Evolutionary conservation across 1,140 invertebrate genomes (phyloP).

Genomic region (Chymomyza costata): DNA sequence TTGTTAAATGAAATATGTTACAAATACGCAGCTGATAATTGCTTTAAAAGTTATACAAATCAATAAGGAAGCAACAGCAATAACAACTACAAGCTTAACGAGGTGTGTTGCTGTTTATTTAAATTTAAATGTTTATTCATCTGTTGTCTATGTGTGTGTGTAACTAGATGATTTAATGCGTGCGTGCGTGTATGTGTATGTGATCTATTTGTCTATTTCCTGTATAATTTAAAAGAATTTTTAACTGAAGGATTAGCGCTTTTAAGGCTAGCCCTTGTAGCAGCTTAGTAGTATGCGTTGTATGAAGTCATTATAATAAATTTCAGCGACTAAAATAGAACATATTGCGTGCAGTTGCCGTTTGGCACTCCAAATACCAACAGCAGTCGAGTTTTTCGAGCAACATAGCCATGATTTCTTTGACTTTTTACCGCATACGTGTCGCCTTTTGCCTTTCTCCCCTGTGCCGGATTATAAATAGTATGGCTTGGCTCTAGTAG

Average conservation of each 20-base stretch:
- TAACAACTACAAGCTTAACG: slow-evolving; percentile 19
- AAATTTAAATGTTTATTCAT: slow-evolving; percentile 30
- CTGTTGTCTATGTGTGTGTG: slow-evolving; percentile 9
- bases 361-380: slow-evolving; percentile 33
- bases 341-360: slow-evolving; percentile 44
- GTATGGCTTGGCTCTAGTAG: slow-evolving; percentile 18
- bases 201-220: slow-evolving; percentile 34
- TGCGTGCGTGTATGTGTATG: neutral
- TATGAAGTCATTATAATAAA: slow-evolving; percentile 42
- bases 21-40: slow-evolving; percentile 29
- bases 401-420: slow-evolving; percentile 43
- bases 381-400: slow-evolving; percentile 15
- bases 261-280: slow-evolving; percentile 18
- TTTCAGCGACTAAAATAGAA: slow-evolving; percentile 56
- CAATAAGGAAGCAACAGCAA: slow-evolving; percentile 13
- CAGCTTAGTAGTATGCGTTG: slow-evolving; percentile 18
- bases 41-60: slow-evolving; percentile 18
- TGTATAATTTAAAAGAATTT: slow-evolving; percentile 4
- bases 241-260: slow-evolving; percentile 21
- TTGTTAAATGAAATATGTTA: no score
- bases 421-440: slow-evolving; percentile 31
- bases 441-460: slow-evolving; percentile 6
- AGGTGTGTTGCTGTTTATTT: slow-evolving; percentile 35
- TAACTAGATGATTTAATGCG: slow-evolving; percentile 25
- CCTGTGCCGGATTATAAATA: slow-evolving; percentile 37